phyloP scores from a whole-genome alignment of 1,140 invertebrate genomes.

The Solen grandis region DNA sequence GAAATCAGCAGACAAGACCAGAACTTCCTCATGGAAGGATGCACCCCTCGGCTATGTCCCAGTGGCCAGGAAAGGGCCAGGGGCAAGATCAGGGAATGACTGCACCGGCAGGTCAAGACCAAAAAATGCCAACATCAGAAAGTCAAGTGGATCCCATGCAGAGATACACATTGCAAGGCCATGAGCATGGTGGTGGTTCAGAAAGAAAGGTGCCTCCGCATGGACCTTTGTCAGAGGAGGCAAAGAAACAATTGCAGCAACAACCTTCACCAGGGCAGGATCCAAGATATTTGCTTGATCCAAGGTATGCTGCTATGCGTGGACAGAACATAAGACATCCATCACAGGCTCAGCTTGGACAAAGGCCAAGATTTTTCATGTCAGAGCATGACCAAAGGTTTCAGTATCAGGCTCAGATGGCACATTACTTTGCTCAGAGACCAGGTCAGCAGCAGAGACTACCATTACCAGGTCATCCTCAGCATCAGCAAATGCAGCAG shows the following conservation, averaged over 20 bases:
- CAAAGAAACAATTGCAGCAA: no score
- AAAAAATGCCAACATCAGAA: no score
- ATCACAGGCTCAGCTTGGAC: no score
- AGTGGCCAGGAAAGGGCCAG: neutral
- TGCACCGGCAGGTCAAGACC: no score
- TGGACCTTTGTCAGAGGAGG: neutral
- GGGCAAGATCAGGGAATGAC: slow-evolving; percentile 12
- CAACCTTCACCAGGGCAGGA: neutral
- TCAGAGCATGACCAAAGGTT: slow-evolving; percentile 38
- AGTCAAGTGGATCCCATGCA: no score
- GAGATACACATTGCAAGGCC: no score
- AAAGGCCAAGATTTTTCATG: slow-evolving; percentile 41
- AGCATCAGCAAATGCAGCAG: slow-evolving; percentile 3
- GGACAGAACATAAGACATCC: no score
- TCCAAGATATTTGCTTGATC: slow-evolving; percentile 24
- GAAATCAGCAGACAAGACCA: neutral
- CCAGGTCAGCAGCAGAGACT: slow-evolving; percentile 17
- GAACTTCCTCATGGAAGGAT: slow-evolving; percentile 22
- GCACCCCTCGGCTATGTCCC: no score
- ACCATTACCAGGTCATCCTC: neutral
- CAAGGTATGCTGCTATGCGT: neutral
- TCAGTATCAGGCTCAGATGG: slow-evolving; percentile 22
- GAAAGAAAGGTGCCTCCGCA: neutral
- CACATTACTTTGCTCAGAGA: no score
- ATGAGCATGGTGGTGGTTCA: no score